Evolutionary conservation across 2,888 invertebrate species (phyloP), one percentile per base, ranked within the genome.

Genomic region (Zygaena filipendulae): DNA sequence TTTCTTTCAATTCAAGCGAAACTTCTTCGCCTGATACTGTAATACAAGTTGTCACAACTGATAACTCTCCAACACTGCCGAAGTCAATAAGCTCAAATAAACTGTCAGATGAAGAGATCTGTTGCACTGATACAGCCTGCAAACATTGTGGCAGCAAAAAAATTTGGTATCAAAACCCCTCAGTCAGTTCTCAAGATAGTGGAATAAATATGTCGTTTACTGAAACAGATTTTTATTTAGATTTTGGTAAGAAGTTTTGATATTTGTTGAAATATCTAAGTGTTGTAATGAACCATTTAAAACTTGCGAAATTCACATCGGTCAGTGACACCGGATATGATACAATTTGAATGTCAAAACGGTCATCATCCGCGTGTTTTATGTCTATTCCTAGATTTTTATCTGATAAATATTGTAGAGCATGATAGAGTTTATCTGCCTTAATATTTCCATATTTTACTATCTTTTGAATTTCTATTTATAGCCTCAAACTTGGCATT

Each of bases 161-260:
- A 45, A 77, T 80, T 13, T 84, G 86, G 60, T 85, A 86, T 35
- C 83, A 86, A 44, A 86, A 87, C 27, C 85, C 85, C 33, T 87
- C 87, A 29, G 82, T 87, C 27, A 88, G 89, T 47, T 89, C 88
- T 3, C 89, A 89, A 56, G 90, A 90, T 53, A 90, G 89, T 45
- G 90, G 90, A 1, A 90, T 90, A 31, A 90, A 90, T 52, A 71
- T 90, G 63, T 84, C 86, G 7, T 88, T 88, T 58, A 84, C 86
- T 25, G 89, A 90, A 42, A 83, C 83, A 7, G 88, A 88, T 32
- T 75, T 83, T n/a, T 82, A 63, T 47, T 44, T 67, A 35, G 77
- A 80, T 32, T 64, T 68, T 32, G 77, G 77, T 81, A 48, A 67
- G 77, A n/a, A n/a, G n/a, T n/a, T n/a, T n/a, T n/a, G n/a, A 52